Base-by-base conservation (phyloP, 2,113 vertebrate genomes). In the Synodontis membranacea region DNA sequence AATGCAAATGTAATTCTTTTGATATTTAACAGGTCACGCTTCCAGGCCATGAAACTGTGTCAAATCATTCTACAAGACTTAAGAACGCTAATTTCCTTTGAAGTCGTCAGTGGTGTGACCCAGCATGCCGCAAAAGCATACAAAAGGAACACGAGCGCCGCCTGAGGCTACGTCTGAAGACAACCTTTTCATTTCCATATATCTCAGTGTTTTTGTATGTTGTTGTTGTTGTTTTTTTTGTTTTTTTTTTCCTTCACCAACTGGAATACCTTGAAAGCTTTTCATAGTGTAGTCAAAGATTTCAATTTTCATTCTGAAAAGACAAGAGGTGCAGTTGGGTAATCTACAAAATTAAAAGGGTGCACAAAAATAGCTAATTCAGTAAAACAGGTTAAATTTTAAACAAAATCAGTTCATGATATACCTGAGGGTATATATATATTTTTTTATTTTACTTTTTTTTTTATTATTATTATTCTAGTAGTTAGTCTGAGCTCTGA, bases 281-380 rank as follows among this genome's bases (percentile, higher is more conserved):
- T 96, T 95, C 95, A 94, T 94, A 95, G 91, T 96, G 94, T 93
- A 96, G 94, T 96, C 97, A 96, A 92, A 92, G 93, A 94, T 95
- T 98, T 96, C 91, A 94, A 96, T 97, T 97, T 99, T 97, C 97
- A 97, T 97, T 98, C 97, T 99, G 97, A 97, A 99, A 99, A 98
- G 95, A 98, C 95, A 99, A 98, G 93, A 97, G 92, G 95, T 93
- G 95, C 91, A 94, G 88, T 78, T 91, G 92, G 92, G 89, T 94
- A 95, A 95, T 94, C 93, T 92, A 93, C 91, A 93, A 58, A 90
- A 82, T 39, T 39, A 89, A 85, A 48, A 48, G 2, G 2, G 1
- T 46, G 12, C 39, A 82, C 44, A 84, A 3, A 56, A 74, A 86
- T 54, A 19, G 58, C 37, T 74, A 3, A 58, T 44, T 70, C 58